Evolutionary conservation across 1,140 invertebrate species (phyloP).

Genomic region (Triops longicaudatus): DNA sequence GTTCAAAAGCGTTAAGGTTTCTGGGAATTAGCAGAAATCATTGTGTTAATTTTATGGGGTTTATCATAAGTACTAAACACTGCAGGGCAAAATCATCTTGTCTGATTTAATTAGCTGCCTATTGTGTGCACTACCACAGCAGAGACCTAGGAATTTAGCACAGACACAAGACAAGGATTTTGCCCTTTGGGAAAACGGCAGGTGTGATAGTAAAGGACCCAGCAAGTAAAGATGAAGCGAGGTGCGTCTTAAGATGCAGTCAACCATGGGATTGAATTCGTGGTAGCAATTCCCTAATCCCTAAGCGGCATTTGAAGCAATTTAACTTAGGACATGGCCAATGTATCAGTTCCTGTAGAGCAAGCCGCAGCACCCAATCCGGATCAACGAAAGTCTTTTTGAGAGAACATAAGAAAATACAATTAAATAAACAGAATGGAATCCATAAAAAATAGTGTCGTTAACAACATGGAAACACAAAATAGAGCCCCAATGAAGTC

Average conservation of each 20-base stretch:
- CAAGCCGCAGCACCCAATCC: neutral
- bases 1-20: too few relatives aligned
- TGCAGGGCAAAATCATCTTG: neutral
- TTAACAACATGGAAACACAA: too few relatives aligned
- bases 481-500: too few relatives aligned
- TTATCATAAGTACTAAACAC: neutral
- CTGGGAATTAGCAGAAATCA: too few relatives aligned
- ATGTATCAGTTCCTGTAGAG: too few relatives aligned
- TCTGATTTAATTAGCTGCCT: conserved; percentile 10
- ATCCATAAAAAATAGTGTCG: neutral
- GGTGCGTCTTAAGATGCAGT: neutral
- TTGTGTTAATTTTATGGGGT: too few relatives aligned
- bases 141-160: neutral
- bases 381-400: neutral
- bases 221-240: neutral
- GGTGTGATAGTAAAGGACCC: neutral
- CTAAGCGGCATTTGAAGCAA: neutral
- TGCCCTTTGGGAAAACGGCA: conserved; percentile 10
- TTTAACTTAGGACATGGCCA: neutral
- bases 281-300: conserved; percentile 14
- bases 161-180: neutral
- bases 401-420: neutral
- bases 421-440: neutral
- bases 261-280: conserved; percentile 13
- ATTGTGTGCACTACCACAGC: neutral